Evolutionary conservation across 2,888 invertebrate species (phyloP), one percentile per base, ranked within the genome.

Genomic region (Taenaris catops): DNA sequence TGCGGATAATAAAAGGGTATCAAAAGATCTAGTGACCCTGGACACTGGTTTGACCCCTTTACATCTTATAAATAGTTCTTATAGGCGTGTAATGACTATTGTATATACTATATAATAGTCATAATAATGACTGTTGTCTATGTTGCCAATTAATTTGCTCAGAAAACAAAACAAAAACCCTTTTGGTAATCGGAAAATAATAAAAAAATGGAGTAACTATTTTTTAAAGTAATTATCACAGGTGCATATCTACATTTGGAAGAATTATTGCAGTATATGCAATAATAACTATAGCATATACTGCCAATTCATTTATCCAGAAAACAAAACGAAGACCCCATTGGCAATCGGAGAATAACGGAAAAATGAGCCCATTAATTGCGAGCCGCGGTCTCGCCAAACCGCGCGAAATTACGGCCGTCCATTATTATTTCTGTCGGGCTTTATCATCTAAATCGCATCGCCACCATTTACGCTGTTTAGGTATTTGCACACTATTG

Each of bases 401-500:
- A 73, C 66, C 70, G 41, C 44, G 47, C 56, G 55, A 66, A 70
- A 76, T 72, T 69, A 74, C 72, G 53, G 56, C 55, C 62, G 59
- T 53, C 69, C 74, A 73, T 81, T 84, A 80, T 81, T 80, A 83
- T 80, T 78, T 78, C 73, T 69, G 58, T 41, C 45, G 54, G 51
- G 78, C 75, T 84, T 86, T 84, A 84, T 78, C 81, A 83, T 86
- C 84, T 84, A 81, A 84, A 86, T 84, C 84, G 83, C 76, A 80
- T 83, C 72, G 69, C 72, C 80, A 73, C 73, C 80, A 74, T 76
- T 78, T 73, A 78, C 70, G 71, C 65, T 75, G 84, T 81, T 80
- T 83, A 84, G 86, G 86, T 86, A 79, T 86, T 84, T 84, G 78
- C 83, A 64, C 74, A 86, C 86, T 86, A 86, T 86, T 86, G 86